These are phyloP conservation scores for Melanostigma gelatinosum DNA, from an alignment of 2,113 vertebrate species.

Conservation along the genomic window DNA sequence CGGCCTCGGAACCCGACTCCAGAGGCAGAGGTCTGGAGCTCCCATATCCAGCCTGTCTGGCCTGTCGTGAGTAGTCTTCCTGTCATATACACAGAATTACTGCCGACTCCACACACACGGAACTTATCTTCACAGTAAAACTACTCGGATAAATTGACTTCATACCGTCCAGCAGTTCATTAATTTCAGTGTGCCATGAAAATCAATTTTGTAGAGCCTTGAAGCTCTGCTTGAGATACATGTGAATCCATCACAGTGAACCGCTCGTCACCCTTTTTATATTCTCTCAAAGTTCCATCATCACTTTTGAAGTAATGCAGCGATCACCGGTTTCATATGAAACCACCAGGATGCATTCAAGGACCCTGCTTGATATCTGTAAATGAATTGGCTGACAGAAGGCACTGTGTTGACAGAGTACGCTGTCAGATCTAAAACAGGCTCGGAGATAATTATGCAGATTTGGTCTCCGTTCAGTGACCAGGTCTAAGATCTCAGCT, in stretches of 20 bases:
- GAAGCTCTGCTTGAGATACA: constrained; percentile 27
- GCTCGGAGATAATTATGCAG: background rate
- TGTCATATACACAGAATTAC: background rate
- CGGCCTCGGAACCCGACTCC: constrained; percentile 93
- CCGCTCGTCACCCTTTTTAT: constrained; percentile 15
- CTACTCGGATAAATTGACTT: constrained; percentile 28
- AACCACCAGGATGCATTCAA: constrained; percentile 20
- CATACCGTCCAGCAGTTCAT: constrained; percentile 35
- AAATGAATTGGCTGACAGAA: constrained; percentile 38
- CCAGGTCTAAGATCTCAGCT: background rate
- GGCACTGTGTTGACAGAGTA: constrained; percentile 8
- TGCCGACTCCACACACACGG: background rate
- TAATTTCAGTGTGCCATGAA: constrained; percentile 42
- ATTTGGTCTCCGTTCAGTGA: background rate
- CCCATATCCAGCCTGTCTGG: constrained; percentile 93
- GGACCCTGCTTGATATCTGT: constrained; percentile 14
- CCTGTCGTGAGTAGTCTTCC: constrained; percentile 91
- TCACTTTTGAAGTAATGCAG: constrained; percentile 13
- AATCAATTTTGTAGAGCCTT: constrained; percentile 50
- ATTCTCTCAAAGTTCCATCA: constrained; percentile 19
- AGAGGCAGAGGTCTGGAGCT: constrained; percentile 92
- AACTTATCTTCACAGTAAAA: background rate
- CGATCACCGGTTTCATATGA: constrained; percentile 23
- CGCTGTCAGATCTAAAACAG: constrained; percentile 14
- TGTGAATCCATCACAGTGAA: constrained; percentile 45